These are phyloP conservation scores for Aviceda subcristata DNA, from an alignment of 2,113 vertebrate species.

Conservation along the genomic window DNA sequence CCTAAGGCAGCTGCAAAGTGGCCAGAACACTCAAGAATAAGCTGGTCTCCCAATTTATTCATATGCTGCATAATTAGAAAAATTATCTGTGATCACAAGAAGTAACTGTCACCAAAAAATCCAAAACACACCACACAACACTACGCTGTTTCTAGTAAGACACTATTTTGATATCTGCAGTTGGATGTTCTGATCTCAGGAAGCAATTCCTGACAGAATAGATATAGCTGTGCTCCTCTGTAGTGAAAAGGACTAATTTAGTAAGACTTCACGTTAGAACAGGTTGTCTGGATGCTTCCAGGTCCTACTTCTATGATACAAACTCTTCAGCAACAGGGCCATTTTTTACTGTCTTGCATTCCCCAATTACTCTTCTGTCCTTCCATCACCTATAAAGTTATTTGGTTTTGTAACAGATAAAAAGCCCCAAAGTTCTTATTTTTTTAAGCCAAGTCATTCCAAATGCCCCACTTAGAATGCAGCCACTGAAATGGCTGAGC, in stretches of 20 bases:
- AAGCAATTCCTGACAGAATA: not conserved
- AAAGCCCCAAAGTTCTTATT: not conserved
- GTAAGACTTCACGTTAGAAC: not conserved
- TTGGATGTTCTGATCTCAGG: not conserved
- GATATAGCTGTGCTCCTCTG: not conserved
- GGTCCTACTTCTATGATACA: not conserved
- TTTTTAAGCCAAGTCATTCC: not conserved
- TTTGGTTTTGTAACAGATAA: not conserved
- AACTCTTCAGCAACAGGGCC: not conserved
- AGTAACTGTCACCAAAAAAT: not conserved
- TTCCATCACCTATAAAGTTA: not conserved
- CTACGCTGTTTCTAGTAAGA: not conserved
- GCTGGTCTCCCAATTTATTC: not conserved
- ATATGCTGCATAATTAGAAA: not conserved
- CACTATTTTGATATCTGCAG: not conserved
- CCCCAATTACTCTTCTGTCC: not conserved
- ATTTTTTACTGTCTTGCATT: not conserved
- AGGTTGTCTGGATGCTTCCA: not conserved
- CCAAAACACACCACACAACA: not conserved
- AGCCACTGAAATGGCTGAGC: not conserved
- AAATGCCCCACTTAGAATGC: accelerated
- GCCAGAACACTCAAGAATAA: not conserved
- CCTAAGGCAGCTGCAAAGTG: not conserved
- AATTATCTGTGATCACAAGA: not conserved
- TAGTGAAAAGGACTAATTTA: not conserved